Percentiles rank a stretch among this genome's conserved stretches.
These are phyloP conservation scores for Pavo muticus DNA, from an alignment of 2,113 vertebrate genomes.

Conservation along the genomic window DNA sequence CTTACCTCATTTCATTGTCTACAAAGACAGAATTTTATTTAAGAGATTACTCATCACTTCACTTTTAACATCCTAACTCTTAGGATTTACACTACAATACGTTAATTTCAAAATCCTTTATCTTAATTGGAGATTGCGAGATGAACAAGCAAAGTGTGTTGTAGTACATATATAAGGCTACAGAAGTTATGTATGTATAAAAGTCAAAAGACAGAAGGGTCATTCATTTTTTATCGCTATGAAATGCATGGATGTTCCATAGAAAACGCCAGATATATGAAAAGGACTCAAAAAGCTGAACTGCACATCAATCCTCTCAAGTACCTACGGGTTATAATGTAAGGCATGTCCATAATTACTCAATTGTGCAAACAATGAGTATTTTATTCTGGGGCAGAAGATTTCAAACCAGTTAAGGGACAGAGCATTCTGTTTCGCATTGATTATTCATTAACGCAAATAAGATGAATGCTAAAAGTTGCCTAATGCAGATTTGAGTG, in stretches of 20 bases:
- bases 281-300: background rate
- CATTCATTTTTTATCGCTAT: background rate
- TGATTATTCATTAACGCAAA: constrained; percentile 23
- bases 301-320: background rate
- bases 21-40: background rate
- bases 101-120: background rate
- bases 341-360: background rate
- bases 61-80: background rate
- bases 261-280: background rate
- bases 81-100: background rate
- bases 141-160: background rate
- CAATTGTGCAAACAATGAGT: background rate
- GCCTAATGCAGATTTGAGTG: background rate
- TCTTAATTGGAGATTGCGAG: background rate
- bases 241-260: background rate
- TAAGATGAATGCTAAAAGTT: background rate
- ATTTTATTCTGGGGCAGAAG: background rate
- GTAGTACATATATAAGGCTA: background rate
- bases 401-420: background rate
- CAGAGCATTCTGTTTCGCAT: background rate
- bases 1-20: background rate
- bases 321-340: background rate
- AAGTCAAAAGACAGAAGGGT: no score
- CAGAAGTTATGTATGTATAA: background rate
- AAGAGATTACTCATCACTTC: background rate